Percentiles rank a stretch among this genome's conserved stretches.
phyloP scores from a whole-genome alignment of 2,113 vertebrate species.

The Helogale parvula region DNA sequence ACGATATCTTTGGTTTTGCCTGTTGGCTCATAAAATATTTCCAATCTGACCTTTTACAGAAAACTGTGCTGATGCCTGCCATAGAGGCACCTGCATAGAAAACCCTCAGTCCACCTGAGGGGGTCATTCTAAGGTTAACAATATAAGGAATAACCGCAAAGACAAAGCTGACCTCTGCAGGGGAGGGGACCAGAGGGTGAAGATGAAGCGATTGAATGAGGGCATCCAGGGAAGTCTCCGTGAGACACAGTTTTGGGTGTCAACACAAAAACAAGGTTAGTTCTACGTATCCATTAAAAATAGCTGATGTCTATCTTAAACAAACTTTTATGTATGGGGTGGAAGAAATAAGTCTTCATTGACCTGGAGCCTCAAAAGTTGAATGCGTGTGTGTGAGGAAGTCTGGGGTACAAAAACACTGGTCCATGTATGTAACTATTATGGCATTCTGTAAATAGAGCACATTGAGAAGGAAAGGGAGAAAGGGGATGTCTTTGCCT shows the following conservation, averaged over 20 bases:
- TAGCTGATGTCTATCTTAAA: neutral
- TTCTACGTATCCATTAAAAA: neutral
- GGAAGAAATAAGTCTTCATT: neutral
- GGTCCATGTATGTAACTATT: neutral
- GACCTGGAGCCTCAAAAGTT: neutral
- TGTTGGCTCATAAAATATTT: neutral
- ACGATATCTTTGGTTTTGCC: neutral
- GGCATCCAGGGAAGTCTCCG: neutral
- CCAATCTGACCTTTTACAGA: neutral
- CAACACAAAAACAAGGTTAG: neutral
- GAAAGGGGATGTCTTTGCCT: neutral
- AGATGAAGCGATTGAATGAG: neutral
- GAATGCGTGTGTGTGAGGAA: neutral
- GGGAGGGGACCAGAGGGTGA: neutral
- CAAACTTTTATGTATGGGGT: neutral
- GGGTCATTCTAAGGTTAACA: neutral
- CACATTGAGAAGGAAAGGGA: neutral
- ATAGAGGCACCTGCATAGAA: neutral
- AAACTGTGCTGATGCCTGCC: neutral
- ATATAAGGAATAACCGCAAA: neutral
- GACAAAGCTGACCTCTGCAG: neutral
- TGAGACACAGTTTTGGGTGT: neutral
- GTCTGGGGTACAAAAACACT: neutral
- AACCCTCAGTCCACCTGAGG: neutral
- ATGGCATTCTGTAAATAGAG: neutral